Evolutionary conservation across 2,888 invertebrate genomes (phyloP).

Genomic region (Chloroclystis v-ata): DNA sequence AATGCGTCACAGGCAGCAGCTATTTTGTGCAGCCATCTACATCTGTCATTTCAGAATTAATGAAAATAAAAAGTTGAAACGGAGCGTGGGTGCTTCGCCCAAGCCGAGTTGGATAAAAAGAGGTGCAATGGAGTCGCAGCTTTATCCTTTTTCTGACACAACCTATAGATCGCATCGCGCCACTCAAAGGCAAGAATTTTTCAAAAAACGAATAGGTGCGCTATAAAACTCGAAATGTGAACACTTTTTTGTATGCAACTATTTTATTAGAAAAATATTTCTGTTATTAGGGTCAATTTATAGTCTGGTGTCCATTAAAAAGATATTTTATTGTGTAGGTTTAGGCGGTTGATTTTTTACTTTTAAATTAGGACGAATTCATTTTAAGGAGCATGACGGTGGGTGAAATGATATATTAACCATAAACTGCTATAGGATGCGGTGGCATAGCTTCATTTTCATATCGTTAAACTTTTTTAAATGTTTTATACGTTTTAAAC

Average conservation of each 20-base stretch:
- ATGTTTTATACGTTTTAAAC: slow-evolving; percentile 5
- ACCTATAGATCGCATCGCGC: slow-evolving; percentile 68
- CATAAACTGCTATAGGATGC: slow-evolving; percentile 27
- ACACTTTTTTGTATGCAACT: slow-evolving; percentile 57
- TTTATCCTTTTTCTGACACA: slow-evolving; percentile 72
- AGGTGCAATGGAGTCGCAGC: slow-evolving; percentile 55
- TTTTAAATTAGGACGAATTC: slow-evolving; percentile 50
- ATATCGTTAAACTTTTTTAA: slow-evolving; percentile 21
- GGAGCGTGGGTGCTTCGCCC: slow-evolving; percentile 29
- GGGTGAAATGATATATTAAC: slow-evolving; percentile 31
- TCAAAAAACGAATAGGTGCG: slow-evolving; percentile 54
- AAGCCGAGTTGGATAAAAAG: slow-evolving; percentile 42
- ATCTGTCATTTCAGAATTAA: slow-evolving; percentile 69
- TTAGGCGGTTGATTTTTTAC: slow-evolving; percentile 55
- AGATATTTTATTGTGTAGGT: slow-evolving; percentile 68
- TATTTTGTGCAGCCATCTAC: slow-evolving; percentile 50
- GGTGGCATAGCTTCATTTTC: slow-evolving; percentile 35
- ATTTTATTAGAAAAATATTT: slow-evolving; percentile 67
- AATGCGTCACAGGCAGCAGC: slow-evolving; percentile 49
- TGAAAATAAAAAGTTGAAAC: slow-evolving; percentile 45
- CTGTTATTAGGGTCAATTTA: slow-evolving; percentile 72
- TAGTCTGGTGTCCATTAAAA: slow-evolving; percentile 61
- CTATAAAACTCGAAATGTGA: slow-evolving; percentile 67
- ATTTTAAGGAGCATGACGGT: slow-evolving; percentile 36
- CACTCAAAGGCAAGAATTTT: slow-evolving; percentile 56